These are phyloP conservation scores for Eumeta japonica DNA, from an alignment of 1,140 invertebrate species.

Conservation along the genomic window DNA sequence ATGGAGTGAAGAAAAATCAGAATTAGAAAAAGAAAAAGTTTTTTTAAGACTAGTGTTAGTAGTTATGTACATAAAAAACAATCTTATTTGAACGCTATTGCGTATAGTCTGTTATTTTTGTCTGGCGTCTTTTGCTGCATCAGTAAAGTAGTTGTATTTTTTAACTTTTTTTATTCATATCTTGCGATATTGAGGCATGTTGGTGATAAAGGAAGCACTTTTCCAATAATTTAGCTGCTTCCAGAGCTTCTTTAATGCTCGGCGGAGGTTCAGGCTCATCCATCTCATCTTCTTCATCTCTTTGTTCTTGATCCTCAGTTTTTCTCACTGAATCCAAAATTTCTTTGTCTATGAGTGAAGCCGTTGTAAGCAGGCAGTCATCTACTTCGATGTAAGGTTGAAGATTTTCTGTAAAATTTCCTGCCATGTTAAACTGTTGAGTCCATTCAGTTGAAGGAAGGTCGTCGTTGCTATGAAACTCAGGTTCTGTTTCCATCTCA, in stretches of 20 bases:
- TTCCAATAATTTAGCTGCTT: conserved; percentile 16
- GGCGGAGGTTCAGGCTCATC: conserved; percentile 15
- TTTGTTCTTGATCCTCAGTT: no score
- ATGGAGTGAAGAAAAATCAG: no score
- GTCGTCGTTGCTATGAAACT: conserved; percentile 15
- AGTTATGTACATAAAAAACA: no score
- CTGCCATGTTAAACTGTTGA: conserved; percentile 13
- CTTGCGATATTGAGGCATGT: conserved; percentile 13
- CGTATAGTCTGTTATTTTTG: no score
- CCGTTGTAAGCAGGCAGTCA: conserved; percentile 13
- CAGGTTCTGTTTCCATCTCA: no score
- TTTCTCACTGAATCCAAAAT: no score
- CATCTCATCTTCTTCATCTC: conserved; percentile 15
- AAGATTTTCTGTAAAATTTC: conserved; percentile 17
- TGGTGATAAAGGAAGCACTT: conserved; percentile 17
- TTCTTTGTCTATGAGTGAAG: conserved; percentile 13
- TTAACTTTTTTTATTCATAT: conserved; percentile 13
- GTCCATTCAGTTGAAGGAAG: conserved; percentile 17
- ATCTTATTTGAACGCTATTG: no score
- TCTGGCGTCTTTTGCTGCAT: conserved; percentile 11
- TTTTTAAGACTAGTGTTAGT: no score
- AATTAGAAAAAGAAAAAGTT: no score
- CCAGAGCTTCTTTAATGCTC: no score
- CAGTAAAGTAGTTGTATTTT: conserved; percentile 11
- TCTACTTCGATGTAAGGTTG: conserved; percentile 18